Percentiles rank a stretch among this genome's conserved stretches.
Conservation (phyloP, 2,888 invertebrate species). For the Hedya salicella region DNA sequence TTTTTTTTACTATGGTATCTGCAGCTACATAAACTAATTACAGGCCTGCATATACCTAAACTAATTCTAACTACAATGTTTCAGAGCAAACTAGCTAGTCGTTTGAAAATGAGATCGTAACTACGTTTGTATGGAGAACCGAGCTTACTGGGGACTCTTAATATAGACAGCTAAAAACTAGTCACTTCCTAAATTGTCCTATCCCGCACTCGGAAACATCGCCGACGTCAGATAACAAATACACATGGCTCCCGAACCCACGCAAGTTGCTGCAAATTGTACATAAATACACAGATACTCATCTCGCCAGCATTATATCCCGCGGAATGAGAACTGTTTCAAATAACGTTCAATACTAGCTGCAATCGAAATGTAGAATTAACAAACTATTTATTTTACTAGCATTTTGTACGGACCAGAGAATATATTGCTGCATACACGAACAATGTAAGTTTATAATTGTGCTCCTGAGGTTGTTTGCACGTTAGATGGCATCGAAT, state of each 20-base stretch:
- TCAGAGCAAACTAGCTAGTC: too few relatives aligned
- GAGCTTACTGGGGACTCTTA: too few relatives aligned
- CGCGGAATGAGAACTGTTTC: slow-evolving; percentile 5
- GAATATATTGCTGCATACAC: background rate
- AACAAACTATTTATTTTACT: background rate
- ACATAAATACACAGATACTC: slow-evolving; percentile 22
- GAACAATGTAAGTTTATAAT: too few relatives aligned
- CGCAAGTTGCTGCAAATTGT: slow-evolving; percentile 19
- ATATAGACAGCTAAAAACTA: background rate
- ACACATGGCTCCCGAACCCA: slow-evolving; percentile 3
- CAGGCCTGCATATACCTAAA: too few relatives aligned
- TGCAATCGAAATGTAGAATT: background rate
- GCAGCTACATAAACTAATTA: too few relatives aligned
- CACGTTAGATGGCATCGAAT: too few relatives aligned
- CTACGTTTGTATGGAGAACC: too few relatives aligned
- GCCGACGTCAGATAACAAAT: slow-evolving; percentile 14
- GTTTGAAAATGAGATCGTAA: too few relatives aligned
- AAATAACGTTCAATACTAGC: slow-evolving; percentile 14
- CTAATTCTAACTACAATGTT: too few relatives aligned
- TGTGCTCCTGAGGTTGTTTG: too few relatives aligned
- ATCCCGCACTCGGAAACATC: background rate
- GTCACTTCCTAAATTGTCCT: background rate
- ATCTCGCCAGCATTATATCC: slow-evolving; percentile 17
- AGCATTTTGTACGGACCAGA: background rate
- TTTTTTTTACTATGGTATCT: too few relatives aligned